phyloP scores from a whole-genome alignment of 2,797 vertebrate genomes.

The Diglossa cyanea region DNA sequence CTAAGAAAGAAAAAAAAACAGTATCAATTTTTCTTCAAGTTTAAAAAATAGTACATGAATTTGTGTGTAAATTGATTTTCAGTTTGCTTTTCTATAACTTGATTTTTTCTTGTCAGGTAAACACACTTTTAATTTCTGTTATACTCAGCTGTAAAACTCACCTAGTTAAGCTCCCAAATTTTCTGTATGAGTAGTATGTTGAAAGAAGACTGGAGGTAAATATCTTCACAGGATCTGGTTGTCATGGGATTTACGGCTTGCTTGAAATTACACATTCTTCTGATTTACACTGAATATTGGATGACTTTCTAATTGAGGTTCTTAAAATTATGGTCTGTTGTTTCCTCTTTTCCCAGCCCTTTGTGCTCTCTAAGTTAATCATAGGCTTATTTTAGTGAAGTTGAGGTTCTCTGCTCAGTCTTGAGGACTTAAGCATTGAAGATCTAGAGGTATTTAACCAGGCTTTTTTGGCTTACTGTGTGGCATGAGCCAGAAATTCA shows the following conservation, averaged over 20 bases:
- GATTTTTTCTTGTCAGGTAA: not conserved
- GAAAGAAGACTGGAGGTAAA: not conserved
- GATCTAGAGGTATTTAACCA: not conserved
- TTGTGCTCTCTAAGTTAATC: not conserved
- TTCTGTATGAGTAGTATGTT: not conserved
- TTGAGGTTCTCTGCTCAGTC: not conserved
- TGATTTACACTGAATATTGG: not conserved
- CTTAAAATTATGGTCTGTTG: not conserved
- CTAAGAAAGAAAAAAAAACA: fast-evolving
- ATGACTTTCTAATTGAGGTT: not conserved
- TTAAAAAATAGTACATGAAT: not conserved
- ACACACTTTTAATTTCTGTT: not conserved
- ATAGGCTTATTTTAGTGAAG: not conserved
- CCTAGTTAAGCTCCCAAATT: slow-evolving; percentile 15
- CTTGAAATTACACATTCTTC: not conserved
- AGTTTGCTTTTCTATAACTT: not conserved
- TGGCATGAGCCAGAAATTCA: not conserved
- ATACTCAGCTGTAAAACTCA: not conserved
- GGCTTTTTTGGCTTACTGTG: not conserved
- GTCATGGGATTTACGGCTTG: not conserved
- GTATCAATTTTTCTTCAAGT: not conserved
- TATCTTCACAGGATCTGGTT: not conserved
- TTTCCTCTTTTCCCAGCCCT: not conserved
- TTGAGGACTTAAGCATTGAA: not conserved
- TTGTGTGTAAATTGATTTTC: not conserved